Evolutionary conservation across 1,140 invertebrate genomes (phyloP).

Genomic region (Drosophila ercepeae): DNA sequence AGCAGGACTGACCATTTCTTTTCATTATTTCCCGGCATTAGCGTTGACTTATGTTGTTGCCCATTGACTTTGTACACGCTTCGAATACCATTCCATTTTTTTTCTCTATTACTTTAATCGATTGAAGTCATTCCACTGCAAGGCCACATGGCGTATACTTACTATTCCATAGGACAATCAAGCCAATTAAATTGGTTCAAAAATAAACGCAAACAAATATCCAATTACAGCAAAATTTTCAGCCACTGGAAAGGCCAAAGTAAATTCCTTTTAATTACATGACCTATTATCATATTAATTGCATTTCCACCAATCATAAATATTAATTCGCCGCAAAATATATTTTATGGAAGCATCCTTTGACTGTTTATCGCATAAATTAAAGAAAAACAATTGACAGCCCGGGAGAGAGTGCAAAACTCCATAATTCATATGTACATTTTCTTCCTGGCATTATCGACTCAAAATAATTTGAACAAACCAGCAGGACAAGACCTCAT

Average conservation of each 20-base stretch:
- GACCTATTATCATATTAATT: constrained; percentile 54
- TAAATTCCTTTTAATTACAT: constrained; percentile 43
- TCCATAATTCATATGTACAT: constrained; percentile 17
- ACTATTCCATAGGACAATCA: neutral
- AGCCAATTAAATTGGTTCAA: constrained; percentile 12
- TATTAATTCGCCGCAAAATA: constrained; percentile 44
- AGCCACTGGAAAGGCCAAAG: neutral
- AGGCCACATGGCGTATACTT: neutral
- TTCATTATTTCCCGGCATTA: constrained; percentile 68
- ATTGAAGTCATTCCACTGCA: neutral
- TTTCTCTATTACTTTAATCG: constrained; percentile 8
- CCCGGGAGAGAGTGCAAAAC: neutral
- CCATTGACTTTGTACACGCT: constrained; percentile 58
- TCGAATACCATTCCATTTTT: constrained; percentile 22
- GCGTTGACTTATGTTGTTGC: constrained; percentile 64
- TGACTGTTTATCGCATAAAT: constrained; percentile 39
- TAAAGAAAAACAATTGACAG: constrained; percentile 48
- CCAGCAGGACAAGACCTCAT: neutral
- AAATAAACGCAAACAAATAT: constrained; percentile 19
- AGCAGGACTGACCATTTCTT: constrained; percentile 49
- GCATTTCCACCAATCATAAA: constrained; percentile 55
- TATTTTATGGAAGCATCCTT: constrained; percentile 40
- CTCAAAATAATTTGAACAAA: constrained; percentile 9
- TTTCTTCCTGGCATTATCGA: neutral
- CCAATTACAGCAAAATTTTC: constrained; percentile 14